Base-by-base conservation (phyloP, 2,888 invertebrate species). In the Falcaria lacertinaria region DNA sequence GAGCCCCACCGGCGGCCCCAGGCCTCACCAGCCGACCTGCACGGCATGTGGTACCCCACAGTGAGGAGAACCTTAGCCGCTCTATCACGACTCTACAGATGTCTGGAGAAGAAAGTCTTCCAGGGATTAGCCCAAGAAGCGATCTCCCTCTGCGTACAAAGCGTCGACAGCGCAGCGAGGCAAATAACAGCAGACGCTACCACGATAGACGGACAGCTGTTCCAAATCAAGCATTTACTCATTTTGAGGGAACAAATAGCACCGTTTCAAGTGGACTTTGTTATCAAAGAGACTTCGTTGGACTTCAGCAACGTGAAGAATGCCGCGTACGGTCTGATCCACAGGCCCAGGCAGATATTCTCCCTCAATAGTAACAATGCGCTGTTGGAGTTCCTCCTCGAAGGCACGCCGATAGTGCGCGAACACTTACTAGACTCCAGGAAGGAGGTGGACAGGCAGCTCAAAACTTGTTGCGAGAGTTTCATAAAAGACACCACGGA, bases 31-130 rank as follows among this genome's bases (percentile, higher is more conserved):
- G 97, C 98, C 0, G 99, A 99, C 89, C 90, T 99, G 25, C 99
- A 99, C 82, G 99, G 99, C 17, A 98, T 99, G 98, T 99, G 99
- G 99, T 99, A 99, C 82, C 99, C 99, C 0, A 98, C 97, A 0
- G 98, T 99, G 0, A 91, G 99, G 14, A 90, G 99, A 35, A 98
- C 99, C 0, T 83, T 99, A 14, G 97, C 98, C 15, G 98, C 98
- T 50, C 89, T 99, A 2, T 98, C 99, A 0, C 94, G 99, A 48
- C 91, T 86, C 0, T 85, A 86, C 59, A 92, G 98, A 40, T 99
- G 98, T 72, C 92, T 99, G 7, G 99, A 99, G 84, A 93, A 95
- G 54, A 94, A 96, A 40, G 98, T 98, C 16, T 99, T 99, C 83
- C 98, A 99, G 89, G 97, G 98, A 0, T 83, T 99, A 32, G 98